A percentile compares a stretch with the other conserved stretches of the same genome.
These are phyloP conservation scores for Aphidius ervi DNA, from an alignment of 1,140 invertebrate genomes.

Conservation along the genomic window DNA sequence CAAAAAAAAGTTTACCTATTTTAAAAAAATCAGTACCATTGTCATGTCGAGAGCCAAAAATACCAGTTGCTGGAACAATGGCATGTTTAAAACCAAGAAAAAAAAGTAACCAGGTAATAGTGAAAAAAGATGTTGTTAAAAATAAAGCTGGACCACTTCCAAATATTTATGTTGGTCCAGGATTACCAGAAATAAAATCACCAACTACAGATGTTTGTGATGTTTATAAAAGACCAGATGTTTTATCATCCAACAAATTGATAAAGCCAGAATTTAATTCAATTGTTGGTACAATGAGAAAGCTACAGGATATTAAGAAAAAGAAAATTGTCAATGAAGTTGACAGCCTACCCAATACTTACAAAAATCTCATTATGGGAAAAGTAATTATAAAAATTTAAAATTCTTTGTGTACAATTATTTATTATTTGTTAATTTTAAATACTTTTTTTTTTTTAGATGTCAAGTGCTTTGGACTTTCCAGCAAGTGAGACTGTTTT, in stretches of 20 bases:
- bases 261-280: conserved; percentile 43
- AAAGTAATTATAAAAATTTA: conserved; percentile 35
- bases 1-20: neutral
- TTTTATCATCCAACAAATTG: conserved; percentile 26
- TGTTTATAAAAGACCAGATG: neutral
- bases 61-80: conserved; percentile 15
- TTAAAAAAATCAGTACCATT: neutral
- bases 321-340: conserved; percentile 33
- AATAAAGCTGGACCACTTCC: conserved; percentile 8
- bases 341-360: conserved; percentile 30
- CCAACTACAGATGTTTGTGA: neutral
- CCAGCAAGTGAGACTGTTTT: conserved; percentile 39
- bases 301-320: conserved; percentile 33
- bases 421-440: neutral
- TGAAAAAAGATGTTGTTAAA: conserved; percentile 18
- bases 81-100: conserved; percentile 20
- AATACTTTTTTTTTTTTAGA: conserved; percentile 28
- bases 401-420: neutral
- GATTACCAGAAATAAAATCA: neutral
- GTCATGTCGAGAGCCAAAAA: neutral
- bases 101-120: conserved; percentile 6
- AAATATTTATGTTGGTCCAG: conserved; percentile 23
- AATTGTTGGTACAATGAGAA: conserved; percentile 37
- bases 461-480: conserved; percentile 40
- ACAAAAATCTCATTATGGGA: conserved; percentile 33